A percentile compares a stretch with the other conserved stretches of the same genome.
Conservation (phyloP, 1,140 invertebrate genomes). For the Dreissena polymorpha region DNA sequence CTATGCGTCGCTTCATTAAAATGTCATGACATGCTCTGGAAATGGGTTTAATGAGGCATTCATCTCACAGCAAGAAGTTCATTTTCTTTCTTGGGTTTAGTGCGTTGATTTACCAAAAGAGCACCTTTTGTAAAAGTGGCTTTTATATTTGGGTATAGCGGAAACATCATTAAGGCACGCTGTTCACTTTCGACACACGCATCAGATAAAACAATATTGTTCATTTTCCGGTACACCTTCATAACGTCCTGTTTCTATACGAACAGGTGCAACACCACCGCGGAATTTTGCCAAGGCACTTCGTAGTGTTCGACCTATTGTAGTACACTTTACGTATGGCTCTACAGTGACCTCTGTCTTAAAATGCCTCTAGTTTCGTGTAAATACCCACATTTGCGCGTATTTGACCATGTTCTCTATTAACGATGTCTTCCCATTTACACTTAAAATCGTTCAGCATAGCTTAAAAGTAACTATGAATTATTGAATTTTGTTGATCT, state of each 20-base stretch:
- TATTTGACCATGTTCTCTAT: too few species aligned
- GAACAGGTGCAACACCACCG: constrained; percentile 8
- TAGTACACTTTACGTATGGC: constrained; percentile 6
- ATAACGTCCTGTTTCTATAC: constrained; percentile 26
- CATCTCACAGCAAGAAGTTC: neutral
- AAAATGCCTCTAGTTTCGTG: neutral
- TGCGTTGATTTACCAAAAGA: neutral
- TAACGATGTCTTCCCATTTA: too few species aligned
- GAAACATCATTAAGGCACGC: constrained; percentile 8
- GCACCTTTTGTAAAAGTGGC: neutral
- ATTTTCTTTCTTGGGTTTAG: neutral
- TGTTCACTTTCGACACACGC: constrained; percentile 12
- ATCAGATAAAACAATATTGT: neutral
- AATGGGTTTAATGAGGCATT: neutral
- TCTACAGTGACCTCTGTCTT: neutral
- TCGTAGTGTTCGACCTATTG: neutral
- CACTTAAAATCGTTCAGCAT: too few species aligned
- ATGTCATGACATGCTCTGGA: neutral
- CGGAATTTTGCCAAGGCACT: constrained; percentile 7
- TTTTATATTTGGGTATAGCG: constrained; percentile 3
- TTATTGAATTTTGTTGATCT: too few species aligned
- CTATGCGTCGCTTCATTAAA: neutral
- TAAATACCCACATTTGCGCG: too few species aligned
- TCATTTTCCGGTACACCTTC: constrained; percentile 8
- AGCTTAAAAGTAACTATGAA: too few species aligned